Base-by-base conservation (phyloP, 1,140 invertebrate genomes). In the Neodiprion pinetum region DNA sequence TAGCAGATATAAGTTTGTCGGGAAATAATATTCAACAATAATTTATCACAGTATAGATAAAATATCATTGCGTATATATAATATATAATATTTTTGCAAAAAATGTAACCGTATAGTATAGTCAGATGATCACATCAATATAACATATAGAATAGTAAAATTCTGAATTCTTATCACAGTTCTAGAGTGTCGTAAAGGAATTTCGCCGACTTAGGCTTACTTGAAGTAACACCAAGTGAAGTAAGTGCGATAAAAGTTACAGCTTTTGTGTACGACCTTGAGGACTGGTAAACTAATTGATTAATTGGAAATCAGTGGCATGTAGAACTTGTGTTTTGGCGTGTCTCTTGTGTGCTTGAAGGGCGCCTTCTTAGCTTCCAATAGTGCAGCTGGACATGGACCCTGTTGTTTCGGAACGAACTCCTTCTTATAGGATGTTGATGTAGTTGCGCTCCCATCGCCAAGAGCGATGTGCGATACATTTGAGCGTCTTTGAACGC, bases 321-420 rank as follows among this genome's bases (percentile, higher is more conserved):
- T 90, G 81, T 95, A 96, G 83, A 95, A 96, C 83, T 95, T 95
- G 82, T 96, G 95, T 81, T 94, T 93, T 68, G 91, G 92, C 0
- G 95, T 95, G 83, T 95, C 94, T 75, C 95, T 91, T 1, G 94
- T 95, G 80, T 95, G 94, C 83, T 94, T 94, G 84, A 94, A 96
- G 21, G 93, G 93, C 67, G 93, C 91, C 74, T 92, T 90, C 67
- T 94, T 91, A 0, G 91, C 89, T 80, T 95, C 93, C 10, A 96
- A 90, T 14, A 95, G 88, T 47, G 94, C 90, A 7, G 94, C 95
- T 3, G 95, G 95, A 86, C 95, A 96, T 0, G 94, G 94, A 68
- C 93, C 94, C 11, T 78, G 88, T 69, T 90, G 90, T 73, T 91
- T 90, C 1, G 92, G 92, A 7, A 91, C 91, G 79, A 91, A 95